Conservation (phyloP, 1,140 invertebrate genomes). For the Drosophila punjabiensis region DNA sequence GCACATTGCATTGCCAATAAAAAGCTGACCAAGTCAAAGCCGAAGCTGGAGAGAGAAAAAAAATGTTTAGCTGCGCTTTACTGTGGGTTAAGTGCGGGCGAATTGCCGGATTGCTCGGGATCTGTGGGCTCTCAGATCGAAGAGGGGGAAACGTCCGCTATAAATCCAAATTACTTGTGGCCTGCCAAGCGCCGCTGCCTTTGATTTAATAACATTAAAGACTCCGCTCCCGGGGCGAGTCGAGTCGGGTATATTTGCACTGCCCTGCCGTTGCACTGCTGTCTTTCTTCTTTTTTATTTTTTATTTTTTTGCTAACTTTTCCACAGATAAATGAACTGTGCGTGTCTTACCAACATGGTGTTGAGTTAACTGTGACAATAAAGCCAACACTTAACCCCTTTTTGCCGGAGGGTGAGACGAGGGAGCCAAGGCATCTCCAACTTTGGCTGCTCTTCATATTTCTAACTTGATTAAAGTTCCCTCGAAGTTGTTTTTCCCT, state of each 20-base stretch:
- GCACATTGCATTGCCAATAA: slow-evolving; percentile 57
- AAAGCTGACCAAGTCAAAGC: slow-evolving; percentile 59
- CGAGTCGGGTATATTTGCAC: slow-evolving; percentile 1
- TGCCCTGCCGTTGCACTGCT: neutral
- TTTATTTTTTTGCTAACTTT: slow-evolving; percentile 29
- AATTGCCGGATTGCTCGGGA: slow-evolving; percentile 3
- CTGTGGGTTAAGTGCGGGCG: slow-evolving; percentile 18
- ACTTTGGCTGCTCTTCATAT: slow-evolving; percentile 19
- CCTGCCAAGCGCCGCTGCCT: slow-evolving; percentile 40
- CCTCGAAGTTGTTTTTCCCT: slow-evolving; percentile 1
- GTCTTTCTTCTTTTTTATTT: too few species aligned
- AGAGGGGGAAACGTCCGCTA: slow-evolving; percentile 30
- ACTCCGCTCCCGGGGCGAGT: neutral
- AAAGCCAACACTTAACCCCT: slow-evolving; percentile 46
- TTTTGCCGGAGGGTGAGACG: neutral
- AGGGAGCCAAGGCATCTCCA: neutral
- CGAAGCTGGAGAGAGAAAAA: neutral
- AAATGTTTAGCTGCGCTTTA: slow-evolving; percentile 52
- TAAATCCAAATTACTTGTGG: slow-evolving; percentile 70
- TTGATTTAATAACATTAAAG: slow-evolving; percentile 71
- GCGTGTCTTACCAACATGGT: slow-evolving; percentile 24
- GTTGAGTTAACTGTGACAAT: slow-evolving; percentile 55
- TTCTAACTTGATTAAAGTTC: slow-evolving; percentile 31
- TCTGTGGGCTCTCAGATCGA: slow-evolving; percentile 1
- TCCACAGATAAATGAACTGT: slow-evolving; percentile 55